A percentile compares a stretch with the other conserved stretches of the same genome.
Evolutionary conservation across 2,113 vertebrate species (phyloP).

Genomic region (Piaya cayana): DNA sequence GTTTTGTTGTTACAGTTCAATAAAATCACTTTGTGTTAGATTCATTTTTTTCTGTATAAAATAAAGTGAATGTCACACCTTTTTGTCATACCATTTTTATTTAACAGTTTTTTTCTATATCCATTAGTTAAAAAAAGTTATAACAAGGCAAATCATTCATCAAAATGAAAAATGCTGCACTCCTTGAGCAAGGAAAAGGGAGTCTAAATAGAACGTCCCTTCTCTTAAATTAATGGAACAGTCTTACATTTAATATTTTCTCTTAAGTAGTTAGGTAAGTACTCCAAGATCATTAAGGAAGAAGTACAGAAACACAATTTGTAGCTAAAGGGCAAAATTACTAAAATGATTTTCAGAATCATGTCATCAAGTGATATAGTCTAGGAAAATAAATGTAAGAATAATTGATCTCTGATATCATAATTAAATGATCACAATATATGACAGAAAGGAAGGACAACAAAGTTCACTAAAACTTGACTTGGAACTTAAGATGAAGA

Average conservation of each 20-base stretch:
- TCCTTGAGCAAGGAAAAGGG: slow-evolving; percentile 52
- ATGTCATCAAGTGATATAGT: background rate
- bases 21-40: slow-evolving; percentile 38
- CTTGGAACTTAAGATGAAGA: background rate
- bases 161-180: slow-evolving; percentile 71
- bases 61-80: slow-evolving; percentile 70
- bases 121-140: slow-evolving; percentile 74
- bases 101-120: slow-evolving; percentile 51
- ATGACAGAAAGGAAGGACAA: slow-evolving; percentile 28
- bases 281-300: slow-evolving; percentile 58
- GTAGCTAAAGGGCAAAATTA: slow-evolving; percentile 43
- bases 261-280: slow-evolving; percentile 63
- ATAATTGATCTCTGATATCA: slow-evolving; percentile 2
- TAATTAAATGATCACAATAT: slow-evolving; percentile 39
- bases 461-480: slow-evolving; percentile 34
- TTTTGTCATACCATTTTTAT: slow-evolving; percentile 78
- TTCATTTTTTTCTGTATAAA: slow-evolving; percentile 64
- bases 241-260: slow-evolving; percentile 59
- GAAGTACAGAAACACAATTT: slow-evolving; percentile 48
- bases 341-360: slow-evolving; percentile 26
- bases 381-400: slow-evolving; percentile 55
- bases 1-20: slow-evolving; percentile 30
- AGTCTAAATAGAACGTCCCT: slow-evolving; percentile 58
- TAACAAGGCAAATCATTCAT: slow-evolving; percentile 68
- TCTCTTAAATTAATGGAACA: slow-evolving; percentile 69